Conservation (phyloP, 2,797 vertebrate species). For the Sphenodon punctatus region DNA sequence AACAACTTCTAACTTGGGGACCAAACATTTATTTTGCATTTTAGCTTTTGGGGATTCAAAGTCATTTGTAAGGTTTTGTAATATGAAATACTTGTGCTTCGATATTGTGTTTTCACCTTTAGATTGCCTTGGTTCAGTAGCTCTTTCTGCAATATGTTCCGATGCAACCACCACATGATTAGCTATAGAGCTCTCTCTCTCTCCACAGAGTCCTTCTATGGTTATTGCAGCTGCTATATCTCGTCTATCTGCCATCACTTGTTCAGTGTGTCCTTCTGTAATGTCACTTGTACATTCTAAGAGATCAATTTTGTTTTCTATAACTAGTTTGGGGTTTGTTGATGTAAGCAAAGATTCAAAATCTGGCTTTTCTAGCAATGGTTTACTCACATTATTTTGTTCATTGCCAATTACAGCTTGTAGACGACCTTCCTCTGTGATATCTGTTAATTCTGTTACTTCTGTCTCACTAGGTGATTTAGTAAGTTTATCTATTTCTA, state of each 20-base stretch:
- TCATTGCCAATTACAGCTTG: not conserved
- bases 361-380: not conserved
- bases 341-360: not conserved
- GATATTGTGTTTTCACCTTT: not conserved
- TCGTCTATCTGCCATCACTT: not conserved
- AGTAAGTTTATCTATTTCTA: not conserved
- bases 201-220: not conserved
- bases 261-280: not conserved
- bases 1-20: not conserved
- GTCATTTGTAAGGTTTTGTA: not conserved
- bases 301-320: not conserved
- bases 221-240: not conserved
- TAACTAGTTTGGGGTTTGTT: not conserved
- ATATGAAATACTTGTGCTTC: not conserved
- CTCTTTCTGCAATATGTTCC: not conserved
- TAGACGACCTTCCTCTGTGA: not conserved
- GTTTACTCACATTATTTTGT: not conserved
- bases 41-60: not conserved
- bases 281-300: not conserved
- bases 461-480: conserved; percentile 9
- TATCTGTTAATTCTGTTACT: not conserved
- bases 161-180: conserved; percentile 36
- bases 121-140: conserved; percentile 22
- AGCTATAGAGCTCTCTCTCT: not conserved
- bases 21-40: accelerated